Conservation (phyloP, 2,888 invertebrate genomes). For the Parnassius smintheus region DNA sequence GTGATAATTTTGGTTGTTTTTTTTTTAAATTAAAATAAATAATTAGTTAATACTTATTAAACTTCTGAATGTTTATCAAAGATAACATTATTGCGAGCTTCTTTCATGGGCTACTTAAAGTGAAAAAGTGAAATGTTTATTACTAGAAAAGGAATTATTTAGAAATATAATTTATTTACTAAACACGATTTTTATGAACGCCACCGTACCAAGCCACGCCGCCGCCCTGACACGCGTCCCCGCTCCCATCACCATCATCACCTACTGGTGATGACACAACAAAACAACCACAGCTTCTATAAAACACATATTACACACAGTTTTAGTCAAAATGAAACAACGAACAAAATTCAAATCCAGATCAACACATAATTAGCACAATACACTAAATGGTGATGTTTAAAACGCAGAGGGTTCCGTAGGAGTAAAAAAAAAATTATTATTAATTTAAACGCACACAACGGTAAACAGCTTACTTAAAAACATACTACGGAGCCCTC, state of each 20-base stretch:
- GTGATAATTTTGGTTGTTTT: no score
- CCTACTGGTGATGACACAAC: constrained; percentile 51
- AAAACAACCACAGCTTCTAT: constrained; percentile 73
- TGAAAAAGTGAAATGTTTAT: no score
- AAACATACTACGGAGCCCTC: constrained; percentile 69
- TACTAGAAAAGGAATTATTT: no score
- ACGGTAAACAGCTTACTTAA: constrained; percentile 40
- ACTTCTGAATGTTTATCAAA: no score
- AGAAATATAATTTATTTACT: no score
- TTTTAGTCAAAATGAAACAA: constrained; percentile 78
- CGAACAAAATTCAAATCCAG: constrained; percentile 80
- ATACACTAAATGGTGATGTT: constrained; percentile 73
- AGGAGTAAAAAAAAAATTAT: constrained; percentile 38
- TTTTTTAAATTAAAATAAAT: no score
- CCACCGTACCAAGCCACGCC: constrained; percentile 30
- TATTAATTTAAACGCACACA: constrained; percentile 30
- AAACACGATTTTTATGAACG: constrained; percentile 19
- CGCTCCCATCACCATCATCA: constrained; percentile 55
- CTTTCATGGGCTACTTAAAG: no score
- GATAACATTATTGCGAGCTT: no score
- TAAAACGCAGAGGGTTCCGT: constrained; percentile 67
- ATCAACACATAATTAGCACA: constrained; percentile 80
- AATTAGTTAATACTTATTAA: no score
- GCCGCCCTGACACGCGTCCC: constrained; percentile 56
- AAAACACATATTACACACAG: constrained; percentile 78